Evolutionary conservation across 2,888 invertebrate species (phyloP), one percentile per base, ranked within the genome.

Genomic region (Drosophila pseudotakahashii): DNA sequence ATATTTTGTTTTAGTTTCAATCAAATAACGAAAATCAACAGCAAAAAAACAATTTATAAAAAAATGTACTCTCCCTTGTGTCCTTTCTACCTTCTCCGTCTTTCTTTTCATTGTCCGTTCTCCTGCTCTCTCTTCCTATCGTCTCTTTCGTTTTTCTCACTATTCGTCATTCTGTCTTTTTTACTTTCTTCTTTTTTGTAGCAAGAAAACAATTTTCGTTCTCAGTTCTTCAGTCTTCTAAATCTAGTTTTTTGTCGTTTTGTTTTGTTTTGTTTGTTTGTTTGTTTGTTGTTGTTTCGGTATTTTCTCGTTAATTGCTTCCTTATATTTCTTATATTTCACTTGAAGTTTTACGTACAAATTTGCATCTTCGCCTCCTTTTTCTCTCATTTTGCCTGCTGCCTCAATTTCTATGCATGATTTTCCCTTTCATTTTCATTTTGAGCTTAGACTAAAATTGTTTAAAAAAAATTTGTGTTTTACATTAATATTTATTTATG

Each of bases 221-320:
- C 74, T 84, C 84, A 84, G 84, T 84, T 87, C 82, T 73, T 84
- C 84, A 84, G 84, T 84, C 84, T 84, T 84, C 84, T 84, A 84
- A 84, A 84, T 84, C 84, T 84, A 84, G 84, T 83, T 67, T 64
- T 61, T 52, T 61, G 32, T 45, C 32, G 47, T 47, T 47, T 58
- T 36, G 55, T 67, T 47, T 58, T 36, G 55, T 67, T 19, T 39
- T 62, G 45, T 45, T 47, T 47, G 14, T 14, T 61, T 60, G 42
- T 39, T 34, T 34, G 34, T 34, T 34, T 62, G 63, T 72, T 71
- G 71, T 81, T 76, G 76, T 63, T 79, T 64, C 64, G 64, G 64
- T 64, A 63, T 63, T 63, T 63, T 52, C 52, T 53, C 39, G 48
- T 72, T 73, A 83, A 87, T 87, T 84, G 85, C 82, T 78, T 81